Base-by-base conservation (phyloP, 2,113 vertebrate genomes). In the Pterocles orientalis region DNA sequence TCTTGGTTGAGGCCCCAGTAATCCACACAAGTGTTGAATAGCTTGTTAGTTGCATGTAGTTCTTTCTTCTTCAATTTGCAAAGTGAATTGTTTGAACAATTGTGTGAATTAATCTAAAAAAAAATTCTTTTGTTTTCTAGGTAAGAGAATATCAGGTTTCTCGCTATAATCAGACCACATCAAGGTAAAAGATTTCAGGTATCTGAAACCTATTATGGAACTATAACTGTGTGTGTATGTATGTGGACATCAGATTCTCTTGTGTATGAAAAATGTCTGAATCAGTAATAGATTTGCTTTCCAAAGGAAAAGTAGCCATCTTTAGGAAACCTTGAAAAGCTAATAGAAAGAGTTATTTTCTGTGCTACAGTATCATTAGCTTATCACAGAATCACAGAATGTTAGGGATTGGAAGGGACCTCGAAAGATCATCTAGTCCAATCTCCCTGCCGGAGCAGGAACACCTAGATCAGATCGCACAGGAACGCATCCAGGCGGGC, bases 61-160 rank as follows among this genome's bases (percentile, higher is more conserved):
- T 91, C 1, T 18, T 88, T 84, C 15, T 19, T 36, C 15, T 69
- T 90, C 50, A 69, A 54, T 56, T 82, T 82, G 36, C 9, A 47
- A 73, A 79, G 73, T 87, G 2, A 24, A 9, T 51, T 1, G 14
- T 58, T 84, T 84, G 14, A 79, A 23, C 13, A 41, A 39, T 72
- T 8, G 21, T 66, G 3, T 70, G 14, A 51, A 80, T 85, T 94
- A 60, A 62, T 34, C 71, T 97, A 93, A 97, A 51, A 97, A 51
- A 48, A 13, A 14, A 13, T 88, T 95, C 92, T 54, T 97, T 92
- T 94, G 7, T 96, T 24, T 97, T 91, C 96, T 89, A 98, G 98
- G 98, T 98, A 98, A 98, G 98, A 96, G 97, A 92, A 97, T 96
- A 93, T 96, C 82, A 84, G 75, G 68, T 97, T 94, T 96, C 88